These are phyloP conservation scores for Onchidella celtica DNA, from an alignment of 2,888 invertebrate genomes.

Conservation along the genomic window DNA sequence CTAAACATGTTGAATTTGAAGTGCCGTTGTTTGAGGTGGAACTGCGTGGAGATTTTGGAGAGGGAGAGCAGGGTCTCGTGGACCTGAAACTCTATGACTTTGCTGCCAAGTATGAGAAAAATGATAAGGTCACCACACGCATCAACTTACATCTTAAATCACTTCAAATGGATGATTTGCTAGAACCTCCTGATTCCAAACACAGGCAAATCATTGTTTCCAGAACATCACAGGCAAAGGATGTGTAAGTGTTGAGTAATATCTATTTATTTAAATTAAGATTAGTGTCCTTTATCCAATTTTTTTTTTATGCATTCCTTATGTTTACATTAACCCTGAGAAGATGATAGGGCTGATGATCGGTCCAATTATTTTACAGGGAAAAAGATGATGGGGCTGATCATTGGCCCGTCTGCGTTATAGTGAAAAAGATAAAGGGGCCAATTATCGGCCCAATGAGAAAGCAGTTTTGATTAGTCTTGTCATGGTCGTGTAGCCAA, in stretches of 20 bases:
- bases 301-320: not conserved
- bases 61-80: slow-evolving; percentile 83
- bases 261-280: not conserved
- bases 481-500: too few species aligned
- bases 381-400: too few species aligned
- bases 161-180: slow-evolving; percentile 93
- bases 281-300: not conserved
- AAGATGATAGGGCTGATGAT: too few species aligned
- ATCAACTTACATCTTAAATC: slow-evolving; percentile 89
- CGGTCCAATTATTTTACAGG: too few species aligned
- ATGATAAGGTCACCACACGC: slow-evolving; percentile 86
- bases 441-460: too few species aligned
- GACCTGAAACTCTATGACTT: slow-evolving; percentile 92
- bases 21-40: slow-evolving; percentile 76
- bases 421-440: too few species aligned
- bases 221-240: slow-evolving; percentile 52
- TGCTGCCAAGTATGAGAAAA: slow-evolving; percentile 87
- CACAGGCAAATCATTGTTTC: slow-evolving; percentile 89
- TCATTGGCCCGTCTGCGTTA: too few species aligned
- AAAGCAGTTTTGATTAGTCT: too few species aligned
- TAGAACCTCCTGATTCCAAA: slow-evolving; percentile 88
- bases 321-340: too few species aligned
- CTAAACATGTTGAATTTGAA: slow-evolving; percentile 71
- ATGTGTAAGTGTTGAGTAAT: slow-evolving; percentile 23
- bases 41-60: slow-evolving; percentile 77